Conservation (phyloP, 2,888 invertebrate species). For the Lycia hirtaria region DNA sequence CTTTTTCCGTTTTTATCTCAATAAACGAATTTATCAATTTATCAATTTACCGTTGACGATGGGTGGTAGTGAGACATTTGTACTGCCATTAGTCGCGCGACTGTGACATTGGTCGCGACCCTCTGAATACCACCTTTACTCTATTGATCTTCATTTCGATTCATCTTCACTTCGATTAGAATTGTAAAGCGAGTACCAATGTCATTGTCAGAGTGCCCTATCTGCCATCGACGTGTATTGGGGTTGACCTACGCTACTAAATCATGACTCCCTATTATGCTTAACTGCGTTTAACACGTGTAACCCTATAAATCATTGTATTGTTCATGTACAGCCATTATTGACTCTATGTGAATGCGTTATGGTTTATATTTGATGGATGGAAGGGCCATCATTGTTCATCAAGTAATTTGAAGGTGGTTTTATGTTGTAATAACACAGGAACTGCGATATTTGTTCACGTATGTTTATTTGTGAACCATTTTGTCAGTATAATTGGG, state of each 20-base stretch:
- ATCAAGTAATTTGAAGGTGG: conserved; percentile 19
- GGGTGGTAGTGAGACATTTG: too few relatives aligned
- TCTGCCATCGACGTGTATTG: conserved; percentile 19
- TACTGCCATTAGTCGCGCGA: too few relatives aligned
- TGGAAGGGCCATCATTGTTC: conserved; percentile 3
- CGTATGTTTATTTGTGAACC: conserved; percentile 14
- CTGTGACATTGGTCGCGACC: too few relatives aligned
- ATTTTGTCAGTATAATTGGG: conserved; percentile 5
- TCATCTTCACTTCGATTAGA: too few relatives aligned
- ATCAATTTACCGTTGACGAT: too few relatives aligned
- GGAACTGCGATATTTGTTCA: conserved; percentile 22
- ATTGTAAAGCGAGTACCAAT: conserved; percentile 7
- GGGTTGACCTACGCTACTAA: conserved; percentile 25
- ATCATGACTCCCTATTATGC: conserved; percentile 29
- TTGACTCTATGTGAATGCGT: not conserved
- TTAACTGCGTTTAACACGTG: conserved; percentile 30
- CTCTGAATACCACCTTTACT: too few relatives aligned
- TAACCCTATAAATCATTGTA: conserved; percentile 24
- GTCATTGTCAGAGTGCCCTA: not conserved
- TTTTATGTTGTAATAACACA: conserved; percentile 14
- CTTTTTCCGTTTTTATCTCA: too few relatives aligned
- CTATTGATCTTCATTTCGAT: not conserved
- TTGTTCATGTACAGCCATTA: conserved; percentile 11
- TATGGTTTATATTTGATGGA: conserved; percentile 10
- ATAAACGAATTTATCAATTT: too few relatives aligned